Evolutionary conservation across 2,113 vertebrate genomes (phyloP).

Genomic region (Brachirus orientalis): DNA sequence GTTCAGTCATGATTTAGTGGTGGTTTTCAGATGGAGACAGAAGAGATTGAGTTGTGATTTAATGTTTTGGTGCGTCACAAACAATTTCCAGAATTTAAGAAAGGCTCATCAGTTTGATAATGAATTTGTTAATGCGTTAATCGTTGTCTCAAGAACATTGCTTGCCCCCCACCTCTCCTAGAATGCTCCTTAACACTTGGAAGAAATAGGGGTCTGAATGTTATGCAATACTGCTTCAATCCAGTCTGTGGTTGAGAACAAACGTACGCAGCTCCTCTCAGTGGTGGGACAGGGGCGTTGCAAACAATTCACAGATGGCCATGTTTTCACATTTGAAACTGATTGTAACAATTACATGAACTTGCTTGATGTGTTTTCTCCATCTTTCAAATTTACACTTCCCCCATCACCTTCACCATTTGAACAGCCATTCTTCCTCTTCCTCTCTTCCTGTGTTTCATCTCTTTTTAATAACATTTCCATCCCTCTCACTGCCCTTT

Average conservation of each 20-base stretch:
- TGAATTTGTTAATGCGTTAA: not conserved
- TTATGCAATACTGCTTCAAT: constrained; percentile 37
- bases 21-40: no score
- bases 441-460: not conserved
- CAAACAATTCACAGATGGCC: constrained; percentile 37
- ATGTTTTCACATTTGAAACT: constrained; percentile 32
- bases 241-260: not conserved
- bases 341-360: constrained; percentile 20
- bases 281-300: constrained; percentile 28
- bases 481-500: not conserved
- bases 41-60: no score
- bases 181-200: constrained; percentile 7
- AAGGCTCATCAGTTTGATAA: not conserved
- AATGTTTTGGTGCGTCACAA: no score
- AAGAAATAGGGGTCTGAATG: constrained; percentile 6
- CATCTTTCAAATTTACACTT: constrained; percentile 23
- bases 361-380: constrained; percentile 9
- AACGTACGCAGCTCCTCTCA: constrained; percentile 46
- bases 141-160: constrained; percentile 3
- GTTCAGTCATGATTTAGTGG: no score
- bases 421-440: not conserved
- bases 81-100: no score
- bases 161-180: constrained; percentile 6
- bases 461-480: not conserved
- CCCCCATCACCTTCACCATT: not conserved